phyloP scores from a whole-genome alignment of 2,888 invertebrate species.

The Polyploca ridens region DNA sequence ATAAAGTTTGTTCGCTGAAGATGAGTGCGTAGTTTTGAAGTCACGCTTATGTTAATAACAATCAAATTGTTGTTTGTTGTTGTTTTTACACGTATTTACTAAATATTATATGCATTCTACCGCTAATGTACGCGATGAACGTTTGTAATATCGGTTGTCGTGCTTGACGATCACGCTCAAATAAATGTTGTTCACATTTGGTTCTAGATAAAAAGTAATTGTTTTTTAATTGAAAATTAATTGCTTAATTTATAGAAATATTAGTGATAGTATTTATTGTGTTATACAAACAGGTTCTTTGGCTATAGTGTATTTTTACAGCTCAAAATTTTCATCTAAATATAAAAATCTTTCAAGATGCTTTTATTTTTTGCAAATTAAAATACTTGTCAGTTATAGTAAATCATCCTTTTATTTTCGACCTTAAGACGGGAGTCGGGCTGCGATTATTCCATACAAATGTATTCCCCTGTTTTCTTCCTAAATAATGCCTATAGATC shows the following conservation, averaged over 20 bases:
- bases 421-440: no score
- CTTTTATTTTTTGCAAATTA: no score
- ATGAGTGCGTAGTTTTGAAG: conserved; percentile 10
- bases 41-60: conserved; percentile 8
- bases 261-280: not conserved
- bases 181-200: not conserved
- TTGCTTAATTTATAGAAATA: not conserved
- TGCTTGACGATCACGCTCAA: not conserved
- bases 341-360: no score
- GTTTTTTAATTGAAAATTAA: not conserved
- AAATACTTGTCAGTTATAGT: no score
- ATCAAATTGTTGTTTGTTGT: not conserved
- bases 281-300: no score
- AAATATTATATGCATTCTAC: not conserved
- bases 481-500: no score
- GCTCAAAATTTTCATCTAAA: no score
- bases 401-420: no score
- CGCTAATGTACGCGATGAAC: not conserved
- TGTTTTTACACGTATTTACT: not conserved
- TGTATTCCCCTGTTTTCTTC: no score
- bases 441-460: no score
- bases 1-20: conserved; percentile 9
- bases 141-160: not conserved
- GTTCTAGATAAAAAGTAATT: not conserved
- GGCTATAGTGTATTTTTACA: no score